These are phyloP conservation scores for Lasioglossum calceatum DNA, from an alignment of 2,888 invertebrate genomes.

Conservation along the genomic window DNA sequence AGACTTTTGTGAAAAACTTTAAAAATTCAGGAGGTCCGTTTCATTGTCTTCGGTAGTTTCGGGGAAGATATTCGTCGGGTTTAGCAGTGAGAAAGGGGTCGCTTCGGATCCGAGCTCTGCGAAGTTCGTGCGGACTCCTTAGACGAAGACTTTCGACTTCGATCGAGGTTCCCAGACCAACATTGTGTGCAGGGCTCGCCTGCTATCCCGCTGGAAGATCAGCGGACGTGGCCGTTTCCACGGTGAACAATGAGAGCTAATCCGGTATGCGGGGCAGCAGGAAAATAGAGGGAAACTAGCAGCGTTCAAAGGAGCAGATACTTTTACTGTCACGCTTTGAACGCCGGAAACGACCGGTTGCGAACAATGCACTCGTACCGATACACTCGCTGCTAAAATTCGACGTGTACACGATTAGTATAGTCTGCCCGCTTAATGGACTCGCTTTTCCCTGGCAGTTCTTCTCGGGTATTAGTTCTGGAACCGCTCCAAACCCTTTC, in stretches of 20 bases:
- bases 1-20: not conserved
- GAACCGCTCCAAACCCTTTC: not conserved
- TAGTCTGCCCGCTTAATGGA: not conserved
- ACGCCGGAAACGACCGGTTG: not conserved
- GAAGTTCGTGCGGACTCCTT: not conserved
- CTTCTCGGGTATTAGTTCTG: not conserved
- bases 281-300: not conserved
- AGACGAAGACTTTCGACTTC: not conserved
- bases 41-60: not conserved
- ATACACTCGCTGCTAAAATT: not conserved
- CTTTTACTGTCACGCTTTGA: not conserved
- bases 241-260: constrained; percentile 27
- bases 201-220: constrained; percentile 29
- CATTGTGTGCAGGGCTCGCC: not conserved
- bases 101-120: not conserved
- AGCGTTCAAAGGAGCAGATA: not conserved
- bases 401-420: constrained; percentile 1
- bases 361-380: constrained; percentile 1
- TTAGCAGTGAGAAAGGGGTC: not conserved
- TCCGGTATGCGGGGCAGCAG: not conserved
- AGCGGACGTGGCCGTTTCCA: constrained; percentile 20
- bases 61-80: not conserved
- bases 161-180: not conserved
- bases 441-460: not conserved
- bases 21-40: not conserved